A percentile compares a stretch with the other conserved stretches of the same genome.
Conservation (phyloP, 1,140 invertebrate genomes). For the Drosophila nigromelanica region DNA sequence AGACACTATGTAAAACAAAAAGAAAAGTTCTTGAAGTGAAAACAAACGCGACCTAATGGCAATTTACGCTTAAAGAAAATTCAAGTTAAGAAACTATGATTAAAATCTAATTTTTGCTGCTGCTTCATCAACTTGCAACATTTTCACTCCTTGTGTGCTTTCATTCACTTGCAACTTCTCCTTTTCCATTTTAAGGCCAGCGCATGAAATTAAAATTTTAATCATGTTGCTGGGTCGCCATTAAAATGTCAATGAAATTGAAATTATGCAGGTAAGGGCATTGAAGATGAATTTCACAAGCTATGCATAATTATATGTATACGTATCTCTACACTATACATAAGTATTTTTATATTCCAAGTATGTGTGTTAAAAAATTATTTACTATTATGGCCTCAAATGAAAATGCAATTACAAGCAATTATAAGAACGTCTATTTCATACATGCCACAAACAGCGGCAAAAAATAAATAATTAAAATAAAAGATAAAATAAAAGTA, state of each 20-base stretch:
- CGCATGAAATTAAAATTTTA: slow-evolving; percentile 53
- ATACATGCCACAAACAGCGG: slow-evolving; percentile 47
- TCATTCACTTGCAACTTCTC: not conserved
- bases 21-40: too few species aligned
- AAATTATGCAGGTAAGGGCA: slow-evolving; percentile 43
- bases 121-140: slow-evolving; percentile 9
- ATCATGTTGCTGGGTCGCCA: slow-evolving; percentile 29
- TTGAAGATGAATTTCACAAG: slow-evolving; percentile 20
- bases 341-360: too few species aligned
- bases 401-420: slow-evolving; percentile 69
- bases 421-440: slow-evolving; percentile 71
- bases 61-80: slow-evolving; percentile 20
- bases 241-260: slow-evolving; percentile 62
- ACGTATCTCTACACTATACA: too few species aligned
- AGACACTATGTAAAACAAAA: too few species aligned
- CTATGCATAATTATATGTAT: too few species aligned
- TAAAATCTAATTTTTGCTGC: slow-evolving; percentile 12
- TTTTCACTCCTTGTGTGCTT: not conserved
- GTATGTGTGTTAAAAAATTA: not conserved
- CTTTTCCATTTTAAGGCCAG: slow-evolving; percentile 1
- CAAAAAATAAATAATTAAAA: slow-evolving; percentile 17
- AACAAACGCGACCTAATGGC: slow-evolving; percentile 28
- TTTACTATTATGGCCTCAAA: slow-evolving; percentile 48
- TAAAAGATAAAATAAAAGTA: slow-evolving; percentile 12
- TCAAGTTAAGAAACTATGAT: slow-evolving; percentile 6